phyloP scores from a whole-genome alignment of 2,888 invertebrate species.

The Dynastes maya region DNA sequence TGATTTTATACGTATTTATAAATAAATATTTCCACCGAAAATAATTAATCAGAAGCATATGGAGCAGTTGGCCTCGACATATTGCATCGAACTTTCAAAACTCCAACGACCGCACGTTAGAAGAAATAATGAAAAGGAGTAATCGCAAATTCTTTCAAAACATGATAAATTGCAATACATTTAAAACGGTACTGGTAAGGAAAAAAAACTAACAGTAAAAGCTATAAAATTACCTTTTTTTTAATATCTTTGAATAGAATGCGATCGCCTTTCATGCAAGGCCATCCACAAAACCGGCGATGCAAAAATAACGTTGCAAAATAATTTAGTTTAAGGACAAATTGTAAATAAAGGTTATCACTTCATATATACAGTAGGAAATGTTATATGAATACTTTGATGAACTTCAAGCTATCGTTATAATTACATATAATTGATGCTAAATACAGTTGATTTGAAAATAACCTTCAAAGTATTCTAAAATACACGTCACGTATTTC shows the following conservation, averaged over 20 bases:
- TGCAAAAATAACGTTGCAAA: slow-evolving; percentile 38
- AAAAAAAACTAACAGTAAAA: slow-evolving; percentile 13
- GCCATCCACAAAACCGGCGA: slow-evolving; percentile 6
- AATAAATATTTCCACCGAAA: slow-evolving; percentile 6
- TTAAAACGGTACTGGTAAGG: slow-evolving; percentile 6
- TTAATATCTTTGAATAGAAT: not conserved
- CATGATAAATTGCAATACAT: slow-evolving; percentile 11
- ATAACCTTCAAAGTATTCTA: too few species aligned
- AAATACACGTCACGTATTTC: too few species aligned
- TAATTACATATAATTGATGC: not conserved
- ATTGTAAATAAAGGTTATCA: slow-evolving; percentile 6
- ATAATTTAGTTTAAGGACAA: slow-evolving; percentile 39
- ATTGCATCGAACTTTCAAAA: slow-evolving; percentile 44
- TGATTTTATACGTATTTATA: slow-evolving; percentile 1
- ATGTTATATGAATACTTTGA: slow-evolving; percentile 6
- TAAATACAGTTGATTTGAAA: not conserved
- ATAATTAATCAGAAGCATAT: slow-evolving; percentile 41
- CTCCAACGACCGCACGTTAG: slow-evolving; percentile 11
- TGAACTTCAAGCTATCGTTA: not conserved
- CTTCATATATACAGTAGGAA: slow-evolving; percentile 24
- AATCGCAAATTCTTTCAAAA: slow-evolving; percentile 3
- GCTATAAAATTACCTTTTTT: slow-evolving; percentile 13
- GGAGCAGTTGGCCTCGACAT: slow-evolving; percentile 41
- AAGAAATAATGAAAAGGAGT: slow-evolving; percentile 26
- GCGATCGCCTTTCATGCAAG: slow-evolving; percentile 19